Conservation (phyloP, 37 sponge, comb jelly and placozoan genomes). For the Theonella swinhoei region DNA sequence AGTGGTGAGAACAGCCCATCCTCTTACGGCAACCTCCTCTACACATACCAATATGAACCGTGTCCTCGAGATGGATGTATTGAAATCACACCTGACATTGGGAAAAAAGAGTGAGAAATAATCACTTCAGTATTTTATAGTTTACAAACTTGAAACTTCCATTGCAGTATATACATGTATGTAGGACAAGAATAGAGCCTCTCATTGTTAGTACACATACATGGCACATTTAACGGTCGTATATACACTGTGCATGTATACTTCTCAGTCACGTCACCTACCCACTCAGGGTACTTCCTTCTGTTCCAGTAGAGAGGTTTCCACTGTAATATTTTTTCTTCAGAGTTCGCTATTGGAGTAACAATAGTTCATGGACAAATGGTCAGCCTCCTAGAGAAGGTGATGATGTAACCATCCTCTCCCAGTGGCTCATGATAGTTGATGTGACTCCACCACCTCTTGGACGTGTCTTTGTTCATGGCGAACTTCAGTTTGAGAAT, state of each 20-base stretch:
- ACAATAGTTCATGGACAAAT: slow-evolving; percentile 59
- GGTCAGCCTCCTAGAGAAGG: slow-evolving; percentile 52
- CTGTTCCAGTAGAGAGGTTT: too few species aligned
- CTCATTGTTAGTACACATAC: too few species aligned
- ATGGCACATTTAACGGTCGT: too few species aligned
- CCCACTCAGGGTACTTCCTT: too few species aligned
- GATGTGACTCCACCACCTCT: slow-evolving; percentile 71
- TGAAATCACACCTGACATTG: slow-evolving; percentile 4
- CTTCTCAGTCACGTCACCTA: too few species aligned
- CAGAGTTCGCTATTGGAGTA: slow-evolving; percentile 78
- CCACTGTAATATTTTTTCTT: neutral
- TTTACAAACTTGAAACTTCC: too few species aligned
- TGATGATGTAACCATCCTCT: slow-evolving; percentile 70
- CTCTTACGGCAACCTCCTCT: slow-evolving; percentile 29
- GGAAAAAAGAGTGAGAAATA: slow-evolving; percentile 26
- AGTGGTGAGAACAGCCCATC: slow-evolving; percentile 48
- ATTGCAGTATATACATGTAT: too few species aligned
- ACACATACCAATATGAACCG: slow-evolving; percentile 57
- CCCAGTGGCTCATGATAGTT: slow-evolving; percentile 73
- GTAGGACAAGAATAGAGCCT: too few species aligned
- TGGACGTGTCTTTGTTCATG: slow-evolving; percentile 52
- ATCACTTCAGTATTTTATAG: too few species aligned
- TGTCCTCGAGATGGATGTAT: slow-evolving; percentile 80
- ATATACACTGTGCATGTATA: too few species aligned
- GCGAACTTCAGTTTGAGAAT: slow-evolving; percentile 78